Evolutionary conservation across 2,888 invertebrate genomes (phyloP).

Genomic region (Ischnura elegans): DNA sequence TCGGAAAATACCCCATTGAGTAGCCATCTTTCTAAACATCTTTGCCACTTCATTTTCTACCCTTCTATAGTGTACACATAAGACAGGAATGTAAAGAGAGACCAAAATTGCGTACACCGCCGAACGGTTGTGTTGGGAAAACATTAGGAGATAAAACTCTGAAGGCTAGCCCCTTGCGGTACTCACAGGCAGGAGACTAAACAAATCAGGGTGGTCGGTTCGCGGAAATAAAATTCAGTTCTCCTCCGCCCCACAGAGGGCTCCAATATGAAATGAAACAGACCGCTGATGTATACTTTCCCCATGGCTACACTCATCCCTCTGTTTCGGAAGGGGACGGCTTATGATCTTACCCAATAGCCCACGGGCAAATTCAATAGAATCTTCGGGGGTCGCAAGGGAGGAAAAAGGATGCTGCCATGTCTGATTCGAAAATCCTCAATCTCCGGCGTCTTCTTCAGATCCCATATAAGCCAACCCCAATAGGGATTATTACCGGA

Average conservation of each 20-base stretch:
- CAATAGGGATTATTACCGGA: background rate
- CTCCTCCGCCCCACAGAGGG: too few species aligned
- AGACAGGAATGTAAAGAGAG: background rate
- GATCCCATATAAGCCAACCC: background rate
- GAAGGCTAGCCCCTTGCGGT: background rate
- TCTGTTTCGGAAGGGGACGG: too few species aligned
- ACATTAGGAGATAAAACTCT: background rate
- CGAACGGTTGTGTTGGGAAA: background rate
- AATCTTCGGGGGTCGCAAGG: background rate
- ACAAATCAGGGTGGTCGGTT: background rate
- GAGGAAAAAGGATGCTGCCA: background rate
- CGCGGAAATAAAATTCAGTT: background rate
- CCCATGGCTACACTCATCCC: background rate
- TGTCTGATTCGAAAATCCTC: background rate
- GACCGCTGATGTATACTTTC: background rate
- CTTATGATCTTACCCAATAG: background rate
- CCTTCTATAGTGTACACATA: background rate
- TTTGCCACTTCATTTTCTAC: background rate
- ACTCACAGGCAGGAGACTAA: background rate
- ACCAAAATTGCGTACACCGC: background rate
- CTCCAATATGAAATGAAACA: background rate
- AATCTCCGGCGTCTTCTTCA: background rate
- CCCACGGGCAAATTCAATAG: slow-evolving; percentile 33
- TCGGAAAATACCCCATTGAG: too few species aligned
- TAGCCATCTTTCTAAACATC: background rate